Base-by-base conservation (phyloP, 92 coral and sea anemone genomes). In the Paragorgia papillata region DNA sequence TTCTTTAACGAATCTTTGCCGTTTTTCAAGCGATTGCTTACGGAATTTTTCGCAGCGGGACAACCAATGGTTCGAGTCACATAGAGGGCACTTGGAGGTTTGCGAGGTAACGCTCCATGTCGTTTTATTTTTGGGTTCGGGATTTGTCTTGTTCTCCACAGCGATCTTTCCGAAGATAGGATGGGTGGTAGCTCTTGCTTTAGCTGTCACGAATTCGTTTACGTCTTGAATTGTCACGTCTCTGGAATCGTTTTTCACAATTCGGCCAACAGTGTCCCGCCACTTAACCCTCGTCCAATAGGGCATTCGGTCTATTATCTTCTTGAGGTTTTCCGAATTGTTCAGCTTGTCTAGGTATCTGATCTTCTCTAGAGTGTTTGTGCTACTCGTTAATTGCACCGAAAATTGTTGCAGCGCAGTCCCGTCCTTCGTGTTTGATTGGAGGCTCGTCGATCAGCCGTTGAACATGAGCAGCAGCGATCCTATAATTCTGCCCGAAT, bases 361-460 rank as follows among this genome's bases (percentile, higher is more conserved):
- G 22, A 86, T 86, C 56, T 83, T 88, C 68, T 64, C 76, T 0
- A 86, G 74, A 2, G 88, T 82, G 57, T 89, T 89, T 46, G 62
- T 80, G 44, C 95, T 86, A 59, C 88, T 81, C n/a, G 88, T 86
- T 10, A 86, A 80, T 20, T 79, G 79, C 0, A 83, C 75, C 4
- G 90, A 86, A 64, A 86, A 86, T 39, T 75, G 66, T 46, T 60
- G 84, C 24, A 89, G 84, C n/a, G 86, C 76, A 35, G 48, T 66
- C 29, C 86, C 77, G 79, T 89, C 88, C 64, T n/a, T 89, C 91
- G 57, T 76, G 51, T 63, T 76, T 88, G 37, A 88, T 84, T 9
- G 59, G 74, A 28, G 83, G 81, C 27, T 83, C 84, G 28, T 53
- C 77, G 17, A 81, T 62, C 0, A 87, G 49, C 57, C 53, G 55